Base-by-base conservation (phyloP, 2,113 vertebrate genomes). In the Clarias macrocephalus region DNA sequence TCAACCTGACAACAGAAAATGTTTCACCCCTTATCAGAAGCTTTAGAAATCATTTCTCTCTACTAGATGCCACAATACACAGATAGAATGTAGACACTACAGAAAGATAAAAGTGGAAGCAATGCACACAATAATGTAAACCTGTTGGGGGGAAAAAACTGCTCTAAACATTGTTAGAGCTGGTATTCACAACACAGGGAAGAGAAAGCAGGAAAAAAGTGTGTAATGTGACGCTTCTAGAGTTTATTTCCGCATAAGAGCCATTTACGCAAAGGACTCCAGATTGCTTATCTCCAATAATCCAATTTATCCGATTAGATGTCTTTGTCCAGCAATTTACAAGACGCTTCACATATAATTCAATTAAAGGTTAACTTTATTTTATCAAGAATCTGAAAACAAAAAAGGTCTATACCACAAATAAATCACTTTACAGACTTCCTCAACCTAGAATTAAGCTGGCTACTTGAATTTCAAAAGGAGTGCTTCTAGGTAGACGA, bases 271-370 rank as follows among this genome's bases (percentile, higher is more conserved):
- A 88, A 88, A 42, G 80, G 33, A 76, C 73, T 79, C 56, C 62
- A 66, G 66, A 66, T 80, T 25, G 54, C 82, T 87, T 91, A 90
- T 84, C 81, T n/a, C n/a, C n/a, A n/a, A n/a, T n/a, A n/a, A n/a
- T n/a, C n/a, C n/a, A n/a, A n/a, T n/a, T n/a, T 70, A 86, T 73
- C 65, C 56, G 33, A 54, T 86, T 65, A 66, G 28, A 9, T 15
- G 65, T 81, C 73, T 66, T 57, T 86, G 63, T 57, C 21, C 18
- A 70, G 77, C 60, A 54, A 21, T 28, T 56, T 54, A 30, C 25
- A 65, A 23, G 1, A 12, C 15, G 10, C 60, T 25, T 37, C 19
- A 81, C 18, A 60, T 19, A 13, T 37, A 80, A 80, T 25, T 60
- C 11, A 80, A 80, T 59, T 80, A 80, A 33, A 30, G n/a, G 19